These are phyloP conservation scores for Chromobotia macracanthus DNA, from an alignment of 2,797 vertebrate genomes.

Conservation along the genomic window DNA sequence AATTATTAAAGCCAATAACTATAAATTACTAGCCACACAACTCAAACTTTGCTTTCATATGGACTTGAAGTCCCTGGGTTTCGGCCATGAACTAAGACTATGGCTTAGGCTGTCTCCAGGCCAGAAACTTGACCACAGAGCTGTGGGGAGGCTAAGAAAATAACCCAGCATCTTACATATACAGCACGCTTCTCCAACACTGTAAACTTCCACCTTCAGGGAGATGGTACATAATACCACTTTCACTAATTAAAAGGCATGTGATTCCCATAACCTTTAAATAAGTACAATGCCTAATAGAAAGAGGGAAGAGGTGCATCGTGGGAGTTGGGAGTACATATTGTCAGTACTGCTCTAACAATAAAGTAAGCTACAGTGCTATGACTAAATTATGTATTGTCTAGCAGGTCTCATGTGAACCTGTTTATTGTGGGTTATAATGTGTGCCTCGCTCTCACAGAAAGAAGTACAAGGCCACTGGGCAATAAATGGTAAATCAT, in stretches of 20 bases:
- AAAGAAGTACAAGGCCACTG: too few relatives aligned
- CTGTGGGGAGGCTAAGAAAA: neutral
- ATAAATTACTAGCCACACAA: neutral
- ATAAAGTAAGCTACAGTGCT: neutral
- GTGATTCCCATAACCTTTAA: slow-evolving; percentile 16
- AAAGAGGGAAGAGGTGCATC: neutral
- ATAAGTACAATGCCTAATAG: slow-evolving; percentile 10
- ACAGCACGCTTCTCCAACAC: neutral
- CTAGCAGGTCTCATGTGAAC: neutral
- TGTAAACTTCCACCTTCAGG: slow-evolving; percentile 18
- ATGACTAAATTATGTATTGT: neutral
- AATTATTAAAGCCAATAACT: neutral
- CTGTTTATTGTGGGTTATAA: neutral
- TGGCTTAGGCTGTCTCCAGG: neutral
- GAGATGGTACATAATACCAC: slow-evolving; percentile 18
- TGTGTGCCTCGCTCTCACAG: too few relatives aligned
- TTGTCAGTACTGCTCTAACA: neutral
- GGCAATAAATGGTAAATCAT: neutral
- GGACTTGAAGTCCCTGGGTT: neutral
- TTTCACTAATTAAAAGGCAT: slow-evolving; percentile 19
- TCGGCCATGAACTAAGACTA: neutral
- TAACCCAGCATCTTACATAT: neutral
- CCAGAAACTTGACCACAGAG: neutral
- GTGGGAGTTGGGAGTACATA: neutral
- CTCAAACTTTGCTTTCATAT: neutral